Conservation (phyloP, 2,113 vertebrate genomes). For the Platysternon megacephalum region DNA sequence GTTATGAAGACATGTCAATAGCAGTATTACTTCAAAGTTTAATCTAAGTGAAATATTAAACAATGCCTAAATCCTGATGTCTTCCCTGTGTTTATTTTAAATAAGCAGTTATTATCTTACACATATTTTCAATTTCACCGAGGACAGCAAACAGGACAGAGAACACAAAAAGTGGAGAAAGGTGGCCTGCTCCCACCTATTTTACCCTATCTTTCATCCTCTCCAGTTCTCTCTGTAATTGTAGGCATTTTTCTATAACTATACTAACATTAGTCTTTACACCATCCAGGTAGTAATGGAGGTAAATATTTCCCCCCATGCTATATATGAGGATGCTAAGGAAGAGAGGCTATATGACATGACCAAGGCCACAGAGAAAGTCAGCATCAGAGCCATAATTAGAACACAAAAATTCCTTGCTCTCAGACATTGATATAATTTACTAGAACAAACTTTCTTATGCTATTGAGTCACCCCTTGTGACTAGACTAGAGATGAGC, state of each 20-base stretch:
- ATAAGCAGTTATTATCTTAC: neutral
- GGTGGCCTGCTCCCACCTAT: neutral
- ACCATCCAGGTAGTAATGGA: neutral
- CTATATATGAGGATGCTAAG: neutral
- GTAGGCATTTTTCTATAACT: neutral
- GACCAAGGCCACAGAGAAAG: neutral
- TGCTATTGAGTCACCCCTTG: neutral
- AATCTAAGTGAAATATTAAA: neutral
- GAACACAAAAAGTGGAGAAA: neutral
- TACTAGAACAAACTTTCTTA: neutral
- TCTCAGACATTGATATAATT: neutral
- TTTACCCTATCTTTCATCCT: neutral
- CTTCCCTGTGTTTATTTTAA: neutral
- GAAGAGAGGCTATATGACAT: neutral
- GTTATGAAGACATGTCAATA: neutral
- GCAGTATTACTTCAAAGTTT: neutral
- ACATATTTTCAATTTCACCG: neutral
- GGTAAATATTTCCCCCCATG: neutral
- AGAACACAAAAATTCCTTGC: neutral
- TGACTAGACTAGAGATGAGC: neutral
- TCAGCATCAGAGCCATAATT: neutral
- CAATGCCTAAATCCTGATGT: neutral
- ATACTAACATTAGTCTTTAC: neutral
- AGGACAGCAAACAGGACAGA: neutral
- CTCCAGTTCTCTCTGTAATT: neutral